A percentile compares a stretch with the other conserved stretches of the same genome.
Evolutionary conservation across 2,888 invertebrate species (phyloP).

Genomic region (Cephus rjabovi): DNA sequence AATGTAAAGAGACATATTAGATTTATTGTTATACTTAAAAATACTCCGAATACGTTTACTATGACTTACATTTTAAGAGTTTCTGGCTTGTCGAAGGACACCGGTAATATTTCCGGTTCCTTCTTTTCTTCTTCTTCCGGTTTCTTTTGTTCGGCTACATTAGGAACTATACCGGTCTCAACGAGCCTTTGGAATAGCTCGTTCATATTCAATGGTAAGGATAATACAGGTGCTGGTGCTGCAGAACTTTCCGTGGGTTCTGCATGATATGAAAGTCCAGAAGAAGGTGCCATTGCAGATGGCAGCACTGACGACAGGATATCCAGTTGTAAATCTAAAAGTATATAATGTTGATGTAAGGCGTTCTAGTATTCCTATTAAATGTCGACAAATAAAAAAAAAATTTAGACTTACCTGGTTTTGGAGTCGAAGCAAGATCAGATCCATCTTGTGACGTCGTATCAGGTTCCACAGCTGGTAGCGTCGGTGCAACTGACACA

Average conservation of each 20-base stretch:
- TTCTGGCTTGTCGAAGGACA: constrained; percentile 78
- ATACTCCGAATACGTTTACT: constrained; percentile 5
- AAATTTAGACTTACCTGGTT: constrained; percentile 40
- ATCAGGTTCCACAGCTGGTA: constrained; percentile 44
- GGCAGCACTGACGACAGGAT: constrained; percentile 76
- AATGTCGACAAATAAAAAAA: neutral
- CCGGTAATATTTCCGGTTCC: constrained; percentile 69
- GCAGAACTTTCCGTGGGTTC: constrained; percentile 50
- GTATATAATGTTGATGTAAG: constrained; percentile 21
- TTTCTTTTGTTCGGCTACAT: constrained; percentile 53
- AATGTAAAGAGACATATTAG: constrained; percentile 33
- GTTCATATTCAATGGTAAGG: constrained; percentile 75
- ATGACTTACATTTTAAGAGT: constrained; percentile 78
- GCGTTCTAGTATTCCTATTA: neutral
- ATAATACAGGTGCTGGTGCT: constrained; percentile 55
- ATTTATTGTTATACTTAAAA: neutral
- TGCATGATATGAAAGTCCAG: constrained; percentile 62
- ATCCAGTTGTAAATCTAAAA: constrained; percentile 68
- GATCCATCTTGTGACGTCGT: constrained; percentile 57
- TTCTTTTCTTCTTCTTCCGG: constrained; percentile 55
- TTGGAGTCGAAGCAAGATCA: constrained; percentile 44
- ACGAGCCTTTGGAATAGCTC: constrained; percentile 88
- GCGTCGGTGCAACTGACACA: constrained; percentile 20
- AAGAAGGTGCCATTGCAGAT: constrained; percentile 71
- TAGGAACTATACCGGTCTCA: constrained; percentile 82